Evolutionary conservation across 2,888 invertebrate species (phyloP).

Genomic region (Sphecodes monilicornis): DNA sequence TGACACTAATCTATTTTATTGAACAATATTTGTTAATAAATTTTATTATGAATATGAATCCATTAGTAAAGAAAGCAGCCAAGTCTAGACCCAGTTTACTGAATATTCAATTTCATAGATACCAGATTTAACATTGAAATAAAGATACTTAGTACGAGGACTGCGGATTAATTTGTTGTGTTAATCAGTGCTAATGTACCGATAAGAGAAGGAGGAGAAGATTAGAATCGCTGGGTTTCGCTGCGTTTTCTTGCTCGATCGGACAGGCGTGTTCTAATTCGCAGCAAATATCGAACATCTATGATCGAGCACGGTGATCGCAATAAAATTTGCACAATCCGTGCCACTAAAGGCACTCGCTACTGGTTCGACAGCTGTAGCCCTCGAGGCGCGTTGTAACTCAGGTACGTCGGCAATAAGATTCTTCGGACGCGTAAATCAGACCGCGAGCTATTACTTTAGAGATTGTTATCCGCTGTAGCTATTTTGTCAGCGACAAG

Average conservation of each 20-base stretch:
- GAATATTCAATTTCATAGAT: too few species aligned
- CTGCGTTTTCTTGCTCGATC: neutral
- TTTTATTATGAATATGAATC: too few species aligned
- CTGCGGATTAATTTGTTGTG: too few species aligned
- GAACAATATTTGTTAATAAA: too few species aligned
- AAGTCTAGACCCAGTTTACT: too few species aligned
- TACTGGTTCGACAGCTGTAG: conserved; percentile 59
- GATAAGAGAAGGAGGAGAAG: neutral
- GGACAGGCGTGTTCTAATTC: conserved; percentile 8
- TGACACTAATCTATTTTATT: too few species aligned
- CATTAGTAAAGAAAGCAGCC: too few species aligned
- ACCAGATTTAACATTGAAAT: too few species aligned
- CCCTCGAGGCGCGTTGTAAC: conserved; percentile 60
- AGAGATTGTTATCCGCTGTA: conserved; percentile 46
- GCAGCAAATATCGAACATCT: neutral
- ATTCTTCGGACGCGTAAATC: conserved; percentile 52
- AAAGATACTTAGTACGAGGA: too few species aligned
- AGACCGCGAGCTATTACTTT: conserved; percentile 33
- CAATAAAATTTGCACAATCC: conserved; percentile 47
- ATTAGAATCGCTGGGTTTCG: neutral
- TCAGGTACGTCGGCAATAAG: conserved; percentile 62
- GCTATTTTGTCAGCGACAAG: conserved; percentile 47
- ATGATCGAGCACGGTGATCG: conserved; percentile 13
- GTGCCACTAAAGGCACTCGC: conserved; percentile 36
- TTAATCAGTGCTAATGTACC: too few species aligned